phyloP scores from a whole-genome alignment of 2,113 vertebrate species.

The Spermophilus dauricus region DNA sequence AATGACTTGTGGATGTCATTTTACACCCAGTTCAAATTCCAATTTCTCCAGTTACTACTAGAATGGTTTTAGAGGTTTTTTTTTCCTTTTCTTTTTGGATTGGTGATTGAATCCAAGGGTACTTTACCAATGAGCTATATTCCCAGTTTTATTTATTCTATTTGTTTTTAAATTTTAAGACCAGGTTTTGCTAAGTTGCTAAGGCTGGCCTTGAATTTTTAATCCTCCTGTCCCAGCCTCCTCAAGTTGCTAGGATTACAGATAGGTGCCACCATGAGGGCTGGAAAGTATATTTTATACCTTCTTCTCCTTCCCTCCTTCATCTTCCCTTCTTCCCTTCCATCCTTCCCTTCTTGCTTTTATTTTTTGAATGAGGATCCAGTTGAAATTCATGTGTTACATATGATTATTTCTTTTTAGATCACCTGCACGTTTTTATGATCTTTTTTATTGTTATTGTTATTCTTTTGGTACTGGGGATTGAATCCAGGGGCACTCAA shows the following conservation, averaged over 20 bases:
- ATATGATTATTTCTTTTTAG: not conserved
- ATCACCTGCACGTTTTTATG: not conserved
- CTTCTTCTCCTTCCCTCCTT: not conserved
- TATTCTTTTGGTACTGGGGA: not conserved
- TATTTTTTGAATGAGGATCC: not conserved
- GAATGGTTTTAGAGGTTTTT: too few species aligned
- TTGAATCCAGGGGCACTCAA: not conserved
- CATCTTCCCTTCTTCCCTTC: not conserved
- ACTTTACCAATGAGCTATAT: not conserved
- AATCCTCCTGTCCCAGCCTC: not conserved
- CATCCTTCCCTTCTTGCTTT: not conserved
- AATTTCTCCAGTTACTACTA: not conserved
- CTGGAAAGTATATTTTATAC: not conserved
- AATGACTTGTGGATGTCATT: not conserved
- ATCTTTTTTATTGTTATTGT: not conserved
- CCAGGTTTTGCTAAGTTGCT: not conserved
- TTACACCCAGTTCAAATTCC: not conserved
- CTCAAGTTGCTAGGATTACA: not conserved
- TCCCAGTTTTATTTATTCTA: not conserved
- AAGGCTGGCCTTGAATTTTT: too few species aligned
- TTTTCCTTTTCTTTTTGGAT: too few species aligned
- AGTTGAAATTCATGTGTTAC: not conserved
- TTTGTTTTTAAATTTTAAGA: not conserved
- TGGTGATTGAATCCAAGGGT: not conserved
- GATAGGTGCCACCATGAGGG: not conserved